Evolutionary conservation across 1,140 invertebrate genomes (phyloP).

Genomic region (Hormaphis cornu): DNA sequence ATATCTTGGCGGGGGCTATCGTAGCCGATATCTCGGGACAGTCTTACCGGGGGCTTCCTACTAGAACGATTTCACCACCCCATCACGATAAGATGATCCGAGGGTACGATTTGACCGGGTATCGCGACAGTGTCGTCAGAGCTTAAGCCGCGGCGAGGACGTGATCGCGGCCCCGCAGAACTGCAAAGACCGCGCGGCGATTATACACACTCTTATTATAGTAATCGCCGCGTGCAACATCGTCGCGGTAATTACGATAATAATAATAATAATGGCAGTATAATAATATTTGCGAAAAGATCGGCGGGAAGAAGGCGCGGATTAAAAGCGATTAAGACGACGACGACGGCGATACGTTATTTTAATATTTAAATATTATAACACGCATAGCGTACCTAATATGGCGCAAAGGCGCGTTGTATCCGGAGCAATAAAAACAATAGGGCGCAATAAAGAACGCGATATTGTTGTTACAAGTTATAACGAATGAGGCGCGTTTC

Average conservation of each 20-base stretch:
- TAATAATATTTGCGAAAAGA: constrained; percentile 2
- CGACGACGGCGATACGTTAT: background rate
- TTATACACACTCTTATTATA: background rate
- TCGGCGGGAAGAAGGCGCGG: background rate
- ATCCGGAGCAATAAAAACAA: constrained; percentile 22
- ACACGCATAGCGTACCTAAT: background rate
- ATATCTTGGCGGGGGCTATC: no score
- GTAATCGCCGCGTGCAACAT: background rate
- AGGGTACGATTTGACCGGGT: no score
- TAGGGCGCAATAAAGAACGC: constrained; percentile 28
- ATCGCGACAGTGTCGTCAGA: no score
- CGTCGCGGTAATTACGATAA: background rate
- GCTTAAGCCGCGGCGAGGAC: background rate
- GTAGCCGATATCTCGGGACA: no score
- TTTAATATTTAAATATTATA: background rate
- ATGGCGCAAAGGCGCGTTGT: background rate
- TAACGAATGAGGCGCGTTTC: background rate
- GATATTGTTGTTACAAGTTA: background rate
- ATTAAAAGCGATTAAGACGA: constrained; percentile 22
- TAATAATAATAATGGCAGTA: no score
- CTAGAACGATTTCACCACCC: no score
- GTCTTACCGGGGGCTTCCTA: no score
- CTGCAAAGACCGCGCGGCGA: background rate
- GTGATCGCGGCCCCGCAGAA: background rate
- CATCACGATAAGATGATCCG: no score